phyloP scores from a whole-genome alignment of 2,113 vertebrate genomes.

The Saimiri boliviensis region DNA sequence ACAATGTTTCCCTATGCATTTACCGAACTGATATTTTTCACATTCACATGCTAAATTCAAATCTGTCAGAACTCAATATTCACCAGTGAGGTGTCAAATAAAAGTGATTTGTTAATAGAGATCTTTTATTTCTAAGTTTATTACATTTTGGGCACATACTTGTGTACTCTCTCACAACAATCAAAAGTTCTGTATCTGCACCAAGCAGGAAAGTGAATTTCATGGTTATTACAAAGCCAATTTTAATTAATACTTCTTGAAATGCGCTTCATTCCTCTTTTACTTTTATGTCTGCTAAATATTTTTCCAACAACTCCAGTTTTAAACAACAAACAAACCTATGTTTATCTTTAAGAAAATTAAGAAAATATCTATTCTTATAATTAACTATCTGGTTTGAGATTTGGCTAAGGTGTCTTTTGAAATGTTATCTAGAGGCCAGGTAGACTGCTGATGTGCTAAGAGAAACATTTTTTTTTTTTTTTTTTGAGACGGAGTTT shows the following conservation, averaged over 20 bases:
- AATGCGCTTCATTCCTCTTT: slow-evolving; percentile 53
- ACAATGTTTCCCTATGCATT: slow-evolving; percentile 41
- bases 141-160: slow-evolving; percentile 28
- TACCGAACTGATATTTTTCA: slow-evolving; percentile 50
- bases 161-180: not conserved
- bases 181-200: slow-evolving; percentile 8
- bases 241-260: slow-evolving; percentile 71
- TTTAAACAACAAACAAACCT: not conserved
- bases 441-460: not conserved
- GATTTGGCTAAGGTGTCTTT: not conserved
- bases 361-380: not conserved
- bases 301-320: slow-evolving; percentile 28
- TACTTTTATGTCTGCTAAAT: slow-evolving; percentile 49
- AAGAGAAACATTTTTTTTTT: not conserved
- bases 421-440: not conserved
- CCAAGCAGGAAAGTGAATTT: slow-evolving; percentile 38
- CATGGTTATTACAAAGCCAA: slow-evolving; percentile 50
- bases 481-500: too few species aligned
- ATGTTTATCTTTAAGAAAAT: not conserved
- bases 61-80: slow-evolving; percentile 44
- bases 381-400: not conserved
- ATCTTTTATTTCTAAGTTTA: not conserved
- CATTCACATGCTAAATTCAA: slow-evolving; percentile 2
- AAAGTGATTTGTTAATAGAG: slow-evolving; percentile 37
- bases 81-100: slow-evolving; percentile 35